Base-by-base conservation (phyloP, 2,113 vertebrate genomes). In the Polyodon spathula region DNA sequence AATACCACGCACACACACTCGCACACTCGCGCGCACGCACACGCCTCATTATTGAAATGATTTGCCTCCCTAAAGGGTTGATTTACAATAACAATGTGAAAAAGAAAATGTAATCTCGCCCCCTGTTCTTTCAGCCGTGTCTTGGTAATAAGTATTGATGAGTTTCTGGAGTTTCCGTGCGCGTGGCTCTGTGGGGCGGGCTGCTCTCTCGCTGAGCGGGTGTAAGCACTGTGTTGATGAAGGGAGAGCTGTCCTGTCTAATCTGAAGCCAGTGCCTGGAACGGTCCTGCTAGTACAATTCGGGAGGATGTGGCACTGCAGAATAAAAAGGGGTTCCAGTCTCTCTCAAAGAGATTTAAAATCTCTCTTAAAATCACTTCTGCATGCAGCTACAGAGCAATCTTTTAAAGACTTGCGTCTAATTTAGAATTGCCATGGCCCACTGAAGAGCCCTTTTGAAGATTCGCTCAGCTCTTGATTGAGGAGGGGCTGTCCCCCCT, bases 371-470 rank as follows among this genome's bases (percentile, higher is more conserved):
- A n/a, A n/a, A n/a, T 12, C 53, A 2, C 46, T 48, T 57, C 39
- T 27, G 44, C 8, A 52, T 48, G 14, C 17, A 37, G 64, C 78
- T 72, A 72, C 78, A 73, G 73, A 77, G 76, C 71, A 71, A 79
- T 84, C 75, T 84, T 80, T 82, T 86, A 80, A 85, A 84, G 80
- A 83, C 81, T 83, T 76, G 80, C 73, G 74, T 85, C 77, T 84
- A 70, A 78, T 84, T 81, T 81, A 67, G 71, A 81, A 84, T 86
- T 82, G 79, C 78, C 84, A 85, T 82, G 81, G 81, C 78, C 80
- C 76, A 79, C 75, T 76, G 78, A 86, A 84, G 84, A 82, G 78
- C 83, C 81, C 84, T 87, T 85, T 82, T 85, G 81, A 81, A 84
- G 83, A 86, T 84, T 81, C 78, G 79, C 81, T 76, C 56, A 59